These are phyloP conservation scores for Drosophila nr. perissopoda DNA, from an alignment of 2,888 invertebrate species.

Conservation along the genomic window DNA sequence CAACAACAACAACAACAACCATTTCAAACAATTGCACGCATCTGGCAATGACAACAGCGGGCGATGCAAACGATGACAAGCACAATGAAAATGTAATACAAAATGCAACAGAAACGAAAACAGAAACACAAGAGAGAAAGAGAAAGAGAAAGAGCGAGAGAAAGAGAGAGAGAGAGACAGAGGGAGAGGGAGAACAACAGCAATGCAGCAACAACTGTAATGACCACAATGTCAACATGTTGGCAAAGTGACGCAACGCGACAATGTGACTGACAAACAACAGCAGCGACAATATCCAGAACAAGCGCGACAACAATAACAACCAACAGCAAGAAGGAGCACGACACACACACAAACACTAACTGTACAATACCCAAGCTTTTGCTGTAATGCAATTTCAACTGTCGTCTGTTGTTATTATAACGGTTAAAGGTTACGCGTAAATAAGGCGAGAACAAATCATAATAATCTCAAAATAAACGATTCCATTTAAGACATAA, in stretches of 20 bases:
- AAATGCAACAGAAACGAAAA: conserved; percentile 22
- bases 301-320: conserved; percentile 3
- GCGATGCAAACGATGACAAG: conserved; percentile 25
- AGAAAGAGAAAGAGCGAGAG: not conserved
- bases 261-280: conserved; percentile 24
- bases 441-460: no score
- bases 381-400: conserved; percentile 15
- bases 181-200: conserved; percentile 7
- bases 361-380: conserved; percentile 9
- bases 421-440: no score
- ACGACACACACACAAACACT: conserved; percentile 4
- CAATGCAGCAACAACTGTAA: conserved; percentile 21
- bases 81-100: conserved; percentile 45
- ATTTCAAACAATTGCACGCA: conserved; percentile 33
- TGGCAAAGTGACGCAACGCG: conserved; percentile 11
- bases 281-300: conserved; percentile 3
- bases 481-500: no score
- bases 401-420: not conserved
- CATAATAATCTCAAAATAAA: no score
- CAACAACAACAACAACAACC: conserved; percentile 10
- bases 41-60: conserved; percentile 30
- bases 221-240: conserved; percentile 47
- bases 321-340: conserved; percentile 18
- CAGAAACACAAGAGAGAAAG: conserved; percentile 19
- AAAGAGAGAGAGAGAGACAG: accelerated